Base-by-base conservation (phyloP, 2,113 vertebrate species). In the Gadus chalcogrammus region DNA sequence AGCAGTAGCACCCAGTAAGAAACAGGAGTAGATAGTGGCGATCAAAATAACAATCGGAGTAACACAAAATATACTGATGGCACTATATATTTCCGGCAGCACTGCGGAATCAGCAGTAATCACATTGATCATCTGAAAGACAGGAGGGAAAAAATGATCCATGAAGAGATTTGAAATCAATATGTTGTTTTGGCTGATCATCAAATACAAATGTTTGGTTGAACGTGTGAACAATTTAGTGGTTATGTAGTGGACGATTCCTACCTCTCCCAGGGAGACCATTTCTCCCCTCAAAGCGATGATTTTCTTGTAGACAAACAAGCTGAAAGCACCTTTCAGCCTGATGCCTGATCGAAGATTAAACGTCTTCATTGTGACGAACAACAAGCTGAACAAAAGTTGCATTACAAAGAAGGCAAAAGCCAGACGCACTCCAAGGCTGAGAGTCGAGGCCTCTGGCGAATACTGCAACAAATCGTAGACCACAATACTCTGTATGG, bases 201-300 rank as follows among this genome's bases (percentile, higher is more conserved):
- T 24, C 24, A 24, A 24, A 2, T 24, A 24, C 24, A 53, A 53
- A 53, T 53, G 52, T 53, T 15, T 12, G 52, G 8, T 53, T 53
- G 52, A 15, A 53, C 52, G 8, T 15, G 3, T 12, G 9, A 12
- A 15, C 9, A 53, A 12, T 53, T 53, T 53, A 53, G 52, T 15
- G 15, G 52, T 8, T 53, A 53, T 12, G 52, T 53, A 53, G 15
- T 12, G 8, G 52, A 12, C 1, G 8, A 53, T 53, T 53, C 52
- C 8, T 88, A 94, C 94, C 92, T 95, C 93, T 24, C 94, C 94
- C 35, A 88, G 74, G 22, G 93, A 92, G 67, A 92, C 77, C 2
- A 68, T 79, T 77, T 93, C 76, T 0, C 69, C 80, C 71, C 90
- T 88, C 60, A 94, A 88, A 27, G 91, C 90, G 68, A 93, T 78